These are phyloP conservation scores for Acrocephalus scirpaceus DNA, from an alignment of 2,797 vertebrate species.

Conservation along the genomic window DNA sequence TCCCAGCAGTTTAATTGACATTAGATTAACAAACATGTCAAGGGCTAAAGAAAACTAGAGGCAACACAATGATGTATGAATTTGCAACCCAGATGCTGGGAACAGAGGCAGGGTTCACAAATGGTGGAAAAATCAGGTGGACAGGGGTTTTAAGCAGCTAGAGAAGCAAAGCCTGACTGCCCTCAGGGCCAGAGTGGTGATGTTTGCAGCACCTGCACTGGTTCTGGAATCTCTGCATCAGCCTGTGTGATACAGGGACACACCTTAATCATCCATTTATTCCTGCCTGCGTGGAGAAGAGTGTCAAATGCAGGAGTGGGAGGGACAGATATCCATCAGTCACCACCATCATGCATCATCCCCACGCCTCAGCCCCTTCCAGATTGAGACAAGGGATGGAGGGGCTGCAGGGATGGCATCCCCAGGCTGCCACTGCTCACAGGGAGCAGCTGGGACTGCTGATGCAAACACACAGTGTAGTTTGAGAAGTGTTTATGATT, in stretches of 20 bases:
- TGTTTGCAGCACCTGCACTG: neutral
- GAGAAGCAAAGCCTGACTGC: neutral
- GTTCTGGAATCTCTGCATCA: neutral
- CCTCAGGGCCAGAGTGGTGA: neutral
- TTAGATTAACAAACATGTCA: neutral
- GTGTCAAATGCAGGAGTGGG: neutral
- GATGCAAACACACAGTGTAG: accelerated
- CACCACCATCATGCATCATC: too few relatives aligned
- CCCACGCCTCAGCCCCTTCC: neutral
- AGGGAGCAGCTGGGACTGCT: too few relatives aligned
- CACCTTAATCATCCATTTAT: accelerated
- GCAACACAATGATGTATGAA: neutral
- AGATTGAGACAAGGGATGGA: accelerated
- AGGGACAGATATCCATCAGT: neutral
- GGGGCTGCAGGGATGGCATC: neutral
- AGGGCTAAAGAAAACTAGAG: neutral
- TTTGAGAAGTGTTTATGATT: neutral
- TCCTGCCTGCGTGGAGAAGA: neutral
- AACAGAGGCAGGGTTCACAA: neutral
- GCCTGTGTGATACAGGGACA: neutral
- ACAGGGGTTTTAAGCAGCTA: neutral
- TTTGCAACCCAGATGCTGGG: neutral
- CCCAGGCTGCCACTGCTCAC: too few relatives aligned
- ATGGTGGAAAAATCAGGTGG: neutral
- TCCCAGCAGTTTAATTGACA: neutral